phyloP scores from a whole-genome alignment of 2,797 vertebrate species.

The Corythornis leucogaster region DNA sequence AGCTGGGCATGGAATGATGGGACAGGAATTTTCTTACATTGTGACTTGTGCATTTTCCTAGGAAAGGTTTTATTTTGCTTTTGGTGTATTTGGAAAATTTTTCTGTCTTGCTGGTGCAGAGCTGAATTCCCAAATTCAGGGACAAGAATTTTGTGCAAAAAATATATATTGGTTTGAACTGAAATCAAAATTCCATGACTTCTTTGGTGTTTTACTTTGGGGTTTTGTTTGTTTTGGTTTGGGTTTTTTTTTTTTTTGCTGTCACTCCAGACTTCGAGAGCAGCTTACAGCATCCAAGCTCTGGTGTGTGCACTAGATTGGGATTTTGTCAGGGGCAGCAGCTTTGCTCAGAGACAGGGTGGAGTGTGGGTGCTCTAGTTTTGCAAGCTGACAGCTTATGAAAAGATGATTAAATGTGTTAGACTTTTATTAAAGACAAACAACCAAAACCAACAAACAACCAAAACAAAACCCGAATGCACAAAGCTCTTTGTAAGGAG shows the following conservation, averaged over 20 bases:
- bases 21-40: rapidly evolving
- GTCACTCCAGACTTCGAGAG: rapidly evolving
- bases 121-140: neutral
- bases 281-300: neutral
- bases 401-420: constrained; percentile 36
- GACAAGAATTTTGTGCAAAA: neutral
- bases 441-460: too few relatives aligned
- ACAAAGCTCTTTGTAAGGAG: neutral
- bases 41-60: rapidly evolving
- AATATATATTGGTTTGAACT: neutral
- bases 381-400: constrained; percentile 5
- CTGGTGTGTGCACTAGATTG: rapidly evolving
- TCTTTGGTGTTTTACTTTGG: neutral
- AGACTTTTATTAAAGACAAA: neutral
- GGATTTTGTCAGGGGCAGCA: rapidly evolving
- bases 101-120: neutral
- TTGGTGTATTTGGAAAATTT: neutral
- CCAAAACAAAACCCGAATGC: neutral
- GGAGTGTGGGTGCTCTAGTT: neutral
- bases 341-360: neutral
- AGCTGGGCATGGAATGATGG: rapidly evolving
- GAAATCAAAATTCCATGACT: rapidly evolving
- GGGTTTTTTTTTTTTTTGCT: neutral
- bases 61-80: neutral
- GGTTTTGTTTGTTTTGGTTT: neutral